A percentile compares a stretch with the other conserved stretches of the same genome.
These are phyloP conservation scores for Dasypolia templi DNA, from an alignment of 2,888 invertebrate species.

Conservation along the genomic window DNA sequence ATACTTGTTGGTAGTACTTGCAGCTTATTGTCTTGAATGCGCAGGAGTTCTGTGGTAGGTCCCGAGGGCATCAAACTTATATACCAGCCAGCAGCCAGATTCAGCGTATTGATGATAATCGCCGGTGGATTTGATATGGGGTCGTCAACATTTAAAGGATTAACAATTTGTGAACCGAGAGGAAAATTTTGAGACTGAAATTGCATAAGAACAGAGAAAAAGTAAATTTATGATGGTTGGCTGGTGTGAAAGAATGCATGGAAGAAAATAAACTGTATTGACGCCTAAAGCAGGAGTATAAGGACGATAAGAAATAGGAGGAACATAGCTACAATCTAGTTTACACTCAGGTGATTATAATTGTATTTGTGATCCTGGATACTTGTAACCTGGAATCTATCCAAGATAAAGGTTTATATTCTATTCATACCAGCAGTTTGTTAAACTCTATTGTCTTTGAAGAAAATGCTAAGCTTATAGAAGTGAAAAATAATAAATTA, in stretches of 20 bases:
- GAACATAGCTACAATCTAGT: neutral
- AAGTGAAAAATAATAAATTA: neutral
- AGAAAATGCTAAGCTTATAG: neutral
- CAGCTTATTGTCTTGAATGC: slow-evolving; percentile 30
- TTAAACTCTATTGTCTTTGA: neutral
- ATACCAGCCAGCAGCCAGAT: slow-evolving; percentile 65
- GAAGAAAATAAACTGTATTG: neutral
- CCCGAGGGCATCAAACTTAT: slow-evolving; percentile 68
- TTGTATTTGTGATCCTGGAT: neutral
- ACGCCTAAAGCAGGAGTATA: neutral
- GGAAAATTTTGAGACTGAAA: slow-evolving; percentile 11
- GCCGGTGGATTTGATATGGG: slow-evolving; percentile 63
- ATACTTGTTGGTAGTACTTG: slow-evolving; percentile 19
- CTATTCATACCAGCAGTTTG: too few relatives aligned
- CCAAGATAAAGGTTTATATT: neutral
- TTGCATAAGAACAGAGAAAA: rapidly evolving
- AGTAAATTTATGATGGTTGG: neutral
- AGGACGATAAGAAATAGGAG: neutral
- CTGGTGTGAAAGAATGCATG: neutral
- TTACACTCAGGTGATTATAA: neutral
- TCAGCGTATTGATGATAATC: slow-evolving; percentile 68
- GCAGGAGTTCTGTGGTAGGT: slow-evolving; percentile 52
- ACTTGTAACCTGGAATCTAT: neutral
- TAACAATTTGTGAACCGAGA: neutral
- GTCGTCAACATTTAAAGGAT: slow-evolving; percentile 72